Evolutionary conservation across 2,888 invertebrate species (phyloP).

Genomic region (Erebia palarica): DNA sequence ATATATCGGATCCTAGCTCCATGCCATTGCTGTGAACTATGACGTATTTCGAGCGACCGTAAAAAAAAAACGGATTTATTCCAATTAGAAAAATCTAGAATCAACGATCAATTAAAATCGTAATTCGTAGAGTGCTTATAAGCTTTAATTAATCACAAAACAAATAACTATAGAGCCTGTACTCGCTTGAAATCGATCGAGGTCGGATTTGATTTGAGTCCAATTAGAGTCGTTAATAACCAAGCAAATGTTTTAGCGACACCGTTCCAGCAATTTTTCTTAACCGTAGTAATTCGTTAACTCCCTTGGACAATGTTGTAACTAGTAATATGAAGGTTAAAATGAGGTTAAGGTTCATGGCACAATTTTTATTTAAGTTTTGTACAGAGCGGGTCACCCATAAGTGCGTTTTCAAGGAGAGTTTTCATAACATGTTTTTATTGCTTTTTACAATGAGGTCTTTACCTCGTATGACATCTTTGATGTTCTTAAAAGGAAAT

Average conservation of each 20-base stretch:
- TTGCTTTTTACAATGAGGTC: slow-evolving; percentile 6
- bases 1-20: no score
- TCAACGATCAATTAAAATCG: background rate
- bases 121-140: background rate
- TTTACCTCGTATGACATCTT: background rate
- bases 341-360: background rate
- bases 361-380: background rate
- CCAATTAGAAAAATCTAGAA: background rate
- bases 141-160: slow-evolving; percentile 1
- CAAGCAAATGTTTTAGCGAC: slow-evolving; percentile 27
- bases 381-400: background rate
- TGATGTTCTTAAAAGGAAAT: background rate
- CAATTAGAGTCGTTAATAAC: slow-evolving; percentile 31
- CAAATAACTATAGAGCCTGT: slow-evolving; percentile 12
- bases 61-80: background rate
- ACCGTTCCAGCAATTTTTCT: slow-evolving; percentile 12
- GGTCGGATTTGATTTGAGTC: slow-evolving; percentile 28
- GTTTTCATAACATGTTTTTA: slow-evolving; percentile 5
- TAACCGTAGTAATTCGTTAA: background rate
- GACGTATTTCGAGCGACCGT: background rate
- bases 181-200: slow-evolving; percentile 24
- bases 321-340: background rate
- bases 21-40: background rate
- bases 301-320: background rate
- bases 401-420: slow-evolving; percentile 7